phyloP scores from a whole-genome alignment of 2,888 invertebrate species.

The Brachypalpus laphriformis region DNA sequence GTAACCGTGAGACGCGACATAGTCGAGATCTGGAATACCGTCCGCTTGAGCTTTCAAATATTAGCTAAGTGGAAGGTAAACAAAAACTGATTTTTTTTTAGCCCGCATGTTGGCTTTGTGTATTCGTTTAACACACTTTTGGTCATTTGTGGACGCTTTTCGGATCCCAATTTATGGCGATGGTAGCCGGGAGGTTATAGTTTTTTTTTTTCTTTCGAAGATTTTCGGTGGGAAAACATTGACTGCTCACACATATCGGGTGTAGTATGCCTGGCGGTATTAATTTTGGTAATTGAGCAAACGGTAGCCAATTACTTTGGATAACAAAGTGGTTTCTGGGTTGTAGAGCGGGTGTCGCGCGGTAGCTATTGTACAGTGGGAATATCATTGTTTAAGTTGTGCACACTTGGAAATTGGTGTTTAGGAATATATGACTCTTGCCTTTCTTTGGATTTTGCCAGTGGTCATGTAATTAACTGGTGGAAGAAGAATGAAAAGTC shows the following conservation, averaged over 20 bases:
- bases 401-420: conserved; percentile 13
- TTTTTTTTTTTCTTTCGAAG: background rate
- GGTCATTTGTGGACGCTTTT: conserved; percentile 49
- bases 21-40: conserved; percentile 55
- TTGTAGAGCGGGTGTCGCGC: conserved; percentile 21
- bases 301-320: conserved; percentile 62
- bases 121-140: conserved; percentile 46
- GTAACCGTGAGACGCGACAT: conserved; percentile 38
- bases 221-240: conserved; percentile 50
- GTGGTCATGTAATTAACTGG: conserved; percentile 2
- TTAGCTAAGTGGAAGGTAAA: conserved; percentile 60
- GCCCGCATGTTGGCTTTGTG: conserved; percentile 21
- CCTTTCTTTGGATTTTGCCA: conserved; percentile 5
- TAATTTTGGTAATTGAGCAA: conserved; percentile 56
- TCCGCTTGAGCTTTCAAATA: conserved; percentile 58
- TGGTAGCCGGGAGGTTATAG: conserved; percentile 14
- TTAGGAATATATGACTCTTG: conserved; percentile 1
- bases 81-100: conserved; percentile 33
- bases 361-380: conserved; percentile 34
- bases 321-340: conserved; percentile 47
- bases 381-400: conserved; percentile 24
- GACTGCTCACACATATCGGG: conserved; percentile 23
- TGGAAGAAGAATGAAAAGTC: background rate
- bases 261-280: conserved; percentile 44
- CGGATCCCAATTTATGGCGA: background rate